Percentiles rank a stretch among this genome's conserved stretches.
Evolutionary conservation across 1,140 invertebrate species (phyloP).

Genomic region (Aphis craccivora): DNA sequence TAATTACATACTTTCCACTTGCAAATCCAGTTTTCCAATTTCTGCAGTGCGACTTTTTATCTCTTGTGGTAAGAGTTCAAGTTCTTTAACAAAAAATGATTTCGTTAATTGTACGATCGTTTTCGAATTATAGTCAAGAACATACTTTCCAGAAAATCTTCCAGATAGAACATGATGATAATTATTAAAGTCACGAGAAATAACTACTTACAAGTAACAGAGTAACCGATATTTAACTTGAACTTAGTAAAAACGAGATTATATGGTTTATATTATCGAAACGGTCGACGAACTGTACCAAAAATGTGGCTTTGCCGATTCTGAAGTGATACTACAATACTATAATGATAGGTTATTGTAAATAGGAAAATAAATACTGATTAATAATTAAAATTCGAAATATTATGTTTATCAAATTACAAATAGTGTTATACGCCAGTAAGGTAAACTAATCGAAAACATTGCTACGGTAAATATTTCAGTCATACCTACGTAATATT

Average conservation of each 20-base stretch:
- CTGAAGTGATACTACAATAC: not conserved
- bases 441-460: not conserved
- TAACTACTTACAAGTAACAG: not conserved
- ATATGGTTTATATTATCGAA: not conserved
- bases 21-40: constrained; percentile 96
- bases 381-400: not conserved
- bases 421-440: not conserved
- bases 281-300: not conserved
- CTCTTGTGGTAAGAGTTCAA: constrained; percentile 97
- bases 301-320: not conserved
- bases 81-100: constrained; percentile 75
- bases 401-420: too few species aligned
- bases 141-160: constrained; percentile 12
- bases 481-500: not conserved
- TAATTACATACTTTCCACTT: constrained; percentile 73
- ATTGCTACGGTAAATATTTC: not conserved
- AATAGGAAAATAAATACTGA: not conserved
- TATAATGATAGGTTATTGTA: not conserved
- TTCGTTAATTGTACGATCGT: not conserved
- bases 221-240: not conserved
- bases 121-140: not conserved
- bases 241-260: not conserved
- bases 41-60: constrained; percentile 94
- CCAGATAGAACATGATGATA: not conserved
- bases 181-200: not conserved